Conservation (phyloP, 2,888 invertebrate genomes). For the Molorchus minor region DNA sequence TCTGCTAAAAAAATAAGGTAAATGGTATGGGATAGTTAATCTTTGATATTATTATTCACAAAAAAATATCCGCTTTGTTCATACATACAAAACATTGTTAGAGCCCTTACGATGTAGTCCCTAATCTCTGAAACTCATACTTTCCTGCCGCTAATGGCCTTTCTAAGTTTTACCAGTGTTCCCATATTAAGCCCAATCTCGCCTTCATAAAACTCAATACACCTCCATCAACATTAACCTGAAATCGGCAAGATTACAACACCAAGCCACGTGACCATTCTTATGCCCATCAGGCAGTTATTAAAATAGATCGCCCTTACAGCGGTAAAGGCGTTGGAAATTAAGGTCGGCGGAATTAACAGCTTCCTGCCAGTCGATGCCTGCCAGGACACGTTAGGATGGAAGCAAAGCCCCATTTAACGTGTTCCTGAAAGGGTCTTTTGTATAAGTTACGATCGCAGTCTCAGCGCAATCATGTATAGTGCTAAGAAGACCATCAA, state of each 20-base stretch:
- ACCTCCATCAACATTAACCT: background rate
- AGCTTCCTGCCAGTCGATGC: conserved; percentile 25
- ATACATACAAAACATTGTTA: too few relatives aligned
- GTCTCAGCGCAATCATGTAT: conserved; percentile 56
- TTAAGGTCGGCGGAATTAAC: conserved; percentile 27
- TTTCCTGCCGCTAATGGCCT: too few relatives aligned
- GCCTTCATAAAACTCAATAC: background rate
- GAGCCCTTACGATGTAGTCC: too few relatives aligned
- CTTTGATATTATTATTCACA: too few relatives aligned
- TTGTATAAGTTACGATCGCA: conserved; percentile 42
- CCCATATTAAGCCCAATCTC: too few relatives aligned
- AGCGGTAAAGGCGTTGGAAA: conserved; percentile 15
- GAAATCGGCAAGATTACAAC: background rate
- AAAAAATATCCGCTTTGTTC: too few relatives aligned
- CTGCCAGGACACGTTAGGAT: conserved; percentile 26
- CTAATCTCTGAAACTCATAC: too few relatives aligned
- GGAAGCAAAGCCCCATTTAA: conserved; percentile 31
- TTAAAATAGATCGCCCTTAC: conserved; percentile 10
- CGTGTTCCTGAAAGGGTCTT: conserved; percentile 40
- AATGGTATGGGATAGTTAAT: too few relatives aligned
- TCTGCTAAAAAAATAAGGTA: too few relatives aligned
- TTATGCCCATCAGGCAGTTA: conserved; percentile 9
- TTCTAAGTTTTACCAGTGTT: too few relatives aligned
- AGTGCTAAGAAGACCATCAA: conserved; percentile 57
- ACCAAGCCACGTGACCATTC: background rate